Base-by-base conservation (phyloP, 2,888 invertebrate genomes). In the Cerastis leucographa region DNA sequence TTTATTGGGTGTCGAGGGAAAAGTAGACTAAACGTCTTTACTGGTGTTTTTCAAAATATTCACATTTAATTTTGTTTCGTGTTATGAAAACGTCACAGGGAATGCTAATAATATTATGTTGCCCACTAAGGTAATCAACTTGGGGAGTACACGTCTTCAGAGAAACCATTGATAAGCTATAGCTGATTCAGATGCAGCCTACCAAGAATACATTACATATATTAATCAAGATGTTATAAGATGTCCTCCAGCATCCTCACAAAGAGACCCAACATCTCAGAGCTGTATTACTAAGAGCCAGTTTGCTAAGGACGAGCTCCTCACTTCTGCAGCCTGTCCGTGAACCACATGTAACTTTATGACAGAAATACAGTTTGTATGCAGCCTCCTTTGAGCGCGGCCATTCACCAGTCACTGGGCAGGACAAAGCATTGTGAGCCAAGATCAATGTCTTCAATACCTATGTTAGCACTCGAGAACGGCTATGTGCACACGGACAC, bases 381-480 rank as follows among this genome's bases (percentile, higher is more conserved):
- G 92, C 91, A 91, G 87, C 86, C 88, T 89, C 92, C 92, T 94
- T 94, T 93, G 91, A 94, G 88, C 86, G 79, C 82, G 90, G 89
- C 90, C 91, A 92, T 93, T 93, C 93, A 93, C 92, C 89, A 91
- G 90, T 90, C 90, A 89, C 89, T 91, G 91, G 89, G 89, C 92
- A 91, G 91, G 90, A 94, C 94, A 94, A 94, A 94, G 95, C 94
- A 91, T 93, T 94, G 93, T 94, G 91, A 88, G 86, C 92, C 89
- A 93, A 95, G 95, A 95, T 94, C 95, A 94, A 93, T 94, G 94
- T 95, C 94, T 95, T 94, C 90, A 92, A 92, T 92, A 91, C 89
- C 84, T 87, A 90, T 87, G 85, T 89, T 90, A 86, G 92, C 89
- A 86, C 88, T 90, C 93, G 93, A 92, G 84, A 91, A 79, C 84